Conservation (phyloP, 2,888 invertebrate genomes). For the Frankliniella fusca region DNA sequence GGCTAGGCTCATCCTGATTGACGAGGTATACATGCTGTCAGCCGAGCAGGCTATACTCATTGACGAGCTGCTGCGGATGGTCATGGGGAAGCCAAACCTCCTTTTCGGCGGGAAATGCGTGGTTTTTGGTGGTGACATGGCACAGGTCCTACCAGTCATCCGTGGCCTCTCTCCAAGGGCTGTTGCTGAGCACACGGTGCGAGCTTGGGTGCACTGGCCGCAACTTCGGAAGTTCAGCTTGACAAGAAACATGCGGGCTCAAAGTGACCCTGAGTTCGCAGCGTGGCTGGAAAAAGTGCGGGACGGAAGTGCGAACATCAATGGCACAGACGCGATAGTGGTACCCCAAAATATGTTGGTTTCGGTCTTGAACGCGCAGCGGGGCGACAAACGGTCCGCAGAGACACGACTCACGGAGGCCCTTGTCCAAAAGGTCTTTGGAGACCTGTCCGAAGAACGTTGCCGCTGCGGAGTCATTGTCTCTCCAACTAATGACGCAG, state of each 20-base stretch:
- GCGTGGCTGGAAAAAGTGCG: background rate
- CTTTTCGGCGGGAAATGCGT: background rate
- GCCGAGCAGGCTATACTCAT: background rate
- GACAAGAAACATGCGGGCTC: background rate
- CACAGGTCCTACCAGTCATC: background rate
- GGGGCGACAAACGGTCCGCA: too few relatives aligned
- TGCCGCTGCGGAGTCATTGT: background rate
- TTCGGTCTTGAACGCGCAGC: background rate
- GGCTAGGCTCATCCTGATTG: background rate
- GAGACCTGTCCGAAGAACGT: background rate
- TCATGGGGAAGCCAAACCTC: too few relatives aligned
- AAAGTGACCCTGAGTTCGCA: background rate
- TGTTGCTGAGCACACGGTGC: background rate
- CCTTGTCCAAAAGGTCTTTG: background rate
- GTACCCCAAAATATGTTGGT: background rate
- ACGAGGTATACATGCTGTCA: background rate
- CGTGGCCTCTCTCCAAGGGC: background rate
- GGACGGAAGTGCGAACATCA: background rate
- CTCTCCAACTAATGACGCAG: background rate
- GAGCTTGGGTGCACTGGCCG: background rate
- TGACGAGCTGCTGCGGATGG: background rate
- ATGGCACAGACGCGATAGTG: background rate
- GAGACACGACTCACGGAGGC: background rate
- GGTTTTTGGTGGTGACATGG: background rate
- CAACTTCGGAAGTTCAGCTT: background rate